These are phyloP conservation scores for Lepidostoma basale DNA, from an alignment of 1,140 invertebrate species.

Conservation along the genomic window DNA sequence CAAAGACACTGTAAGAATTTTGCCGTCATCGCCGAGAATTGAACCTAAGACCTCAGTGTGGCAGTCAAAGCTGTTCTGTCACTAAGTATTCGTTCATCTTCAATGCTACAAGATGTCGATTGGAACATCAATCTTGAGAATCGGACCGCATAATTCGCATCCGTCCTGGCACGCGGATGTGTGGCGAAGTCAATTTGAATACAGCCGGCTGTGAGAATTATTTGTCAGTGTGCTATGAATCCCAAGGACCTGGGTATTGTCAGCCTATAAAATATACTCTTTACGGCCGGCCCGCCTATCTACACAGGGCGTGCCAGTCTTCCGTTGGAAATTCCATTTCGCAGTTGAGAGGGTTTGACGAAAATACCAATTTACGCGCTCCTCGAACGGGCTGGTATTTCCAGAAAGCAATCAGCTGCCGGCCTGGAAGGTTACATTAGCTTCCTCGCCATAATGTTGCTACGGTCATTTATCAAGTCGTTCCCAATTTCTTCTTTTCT, in stretches of 20 bases:
- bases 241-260: not conserved
- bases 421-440: not conserved
- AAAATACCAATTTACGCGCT: slow-evolving; percentile 28
- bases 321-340: slow-evolving; percentile 35
- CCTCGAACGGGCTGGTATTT: slow-evolving; percentile 18
- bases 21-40: too few species aligned
- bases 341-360: slow-evolving; percentile 31
- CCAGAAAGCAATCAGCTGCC: slow-evolving; percentile 24
- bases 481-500: not conserved
- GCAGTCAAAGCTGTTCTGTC: too few species aligned
- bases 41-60: too few species aligned
- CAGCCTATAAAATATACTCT: not conserved
- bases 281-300: not conserved
- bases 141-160: too few species aligned
- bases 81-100: too few species aligned
- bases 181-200: too few species aligned
- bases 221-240: too few species aligned
- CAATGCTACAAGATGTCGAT: too few species aligned
- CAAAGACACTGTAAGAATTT: too few species aligned
- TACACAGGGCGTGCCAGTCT: not conserved
- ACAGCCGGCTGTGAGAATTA: too few species aligned
- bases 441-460: not conserved
- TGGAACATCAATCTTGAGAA: too few species aligned
- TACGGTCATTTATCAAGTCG: slow-evolving; percentile 29
- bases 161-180: too few species aligned